A percentile compares a stretch with the other conserved stretches of the same genome.
phyloP scores from a whole-genome alignment of 2,113 vertebrate genomes.

The Xiphorhynchus elegans region DNA sequence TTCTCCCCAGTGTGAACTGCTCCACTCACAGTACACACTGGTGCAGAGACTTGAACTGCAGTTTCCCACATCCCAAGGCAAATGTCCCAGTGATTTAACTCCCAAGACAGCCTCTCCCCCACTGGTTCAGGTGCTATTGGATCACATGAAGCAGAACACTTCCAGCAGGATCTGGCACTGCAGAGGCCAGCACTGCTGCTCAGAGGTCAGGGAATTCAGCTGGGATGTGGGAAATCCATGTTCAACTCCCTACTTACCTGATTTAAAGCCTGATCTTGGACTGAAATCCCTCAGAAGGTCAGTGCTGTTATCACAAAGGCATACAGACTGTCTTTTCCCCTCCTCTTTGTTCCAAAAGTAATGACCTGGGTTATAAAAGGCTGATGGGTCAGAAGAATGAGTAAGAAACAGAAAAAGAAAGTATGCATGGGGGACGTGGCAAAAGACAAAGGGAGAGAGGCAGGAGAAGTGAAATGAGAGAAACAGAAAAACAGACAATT shows the following conservation, averaged over 20 bases:
- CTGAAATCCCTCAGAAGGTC: constrained; percentile 53
- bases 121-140: background rate
- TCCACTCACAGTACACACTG: background rate
- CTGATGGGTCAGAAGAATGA: constrained; percentile 49
- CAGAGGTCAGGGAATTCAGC: background rate
- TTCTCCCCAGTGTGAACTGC: background rate
- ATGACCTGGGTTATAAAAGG: constrained; percentile 54
- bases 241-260: constrained; percentile 66
- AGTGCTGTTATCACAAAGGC: constrained; percentile 52
- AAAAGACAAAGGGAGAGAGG: constrained; percentile 4
- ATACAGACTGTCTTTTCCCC: constrained; percentile 62
- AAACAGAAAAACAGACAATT: constrained; percentile 55
- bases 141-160: background rate
- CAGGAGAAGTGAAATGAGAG: constrained; percentile 16
- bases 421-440: background rate
- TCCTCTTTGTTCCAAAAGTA: constrained; percentile 62
- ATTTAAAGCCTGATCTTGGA: constrained; percentile 64
- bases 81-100: background rate
- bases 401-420: constrained; percentile 34
- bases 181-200: background rate
- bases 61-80: constrained; percentile 62
- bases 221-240: constrained; percentile 58
- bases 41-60: constrained; percentile 52
- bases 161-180: background rate
- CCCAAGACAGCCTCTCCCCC: background rate